Base-by-base conservation (phyloP, 2,113 vertebrate genomes). In the Syngnathus scovelli region DNA sequence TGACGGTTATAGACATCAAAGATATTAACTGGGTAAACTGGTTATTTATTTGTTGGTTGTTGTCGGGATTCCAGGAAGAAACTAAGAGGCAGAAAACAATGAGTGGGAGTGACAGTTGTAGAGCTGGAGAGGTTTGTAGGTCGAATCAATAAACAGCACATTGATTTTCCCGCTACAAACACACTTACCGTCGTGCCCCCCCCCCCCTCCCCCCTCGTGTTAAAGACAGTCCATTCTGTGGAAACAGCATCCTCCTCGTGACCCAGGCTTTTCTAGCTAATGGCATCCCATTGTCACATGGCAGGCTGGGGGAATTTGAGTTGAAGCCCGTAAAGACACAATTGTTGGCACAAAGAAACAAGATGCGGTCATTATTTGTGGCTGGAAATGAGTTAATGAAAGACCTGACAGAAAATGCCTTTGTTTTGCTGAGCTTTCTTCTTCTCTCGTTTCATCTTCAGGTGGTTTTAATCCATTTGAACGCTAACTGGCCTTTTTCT, bases 401-500 rank as follows among this genome's bases (percentile, higher is more conserved):
- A 61, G 19, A 18, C 8, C 37, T n/a, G 19, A 6, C 10, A 43
- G 19, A n/a, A 61, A n/a, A 41, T 61, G 11, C 62, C 67, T 82
- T 73, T 73, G 81, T 83, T 81, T 68, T 69, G 39, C 60, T 71
- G 77, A 82, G 77, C 64, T 74, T 61, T 74, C 75, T 65, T 60
- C 44, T 44, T 11, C 58, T 72, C 68, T 48, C 54, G 55, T 78
- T 63, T 7, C 8, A 52, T 54, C 33, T 12, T 19, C 72, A 49
- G 71, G 79, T 86, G 78, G 85, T 87, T 88, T 90, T 89, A 89
- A 90, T 89, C 89, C 84, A 62, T 81, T 68, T 82, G 82, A 72
- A 77, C 85, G 83, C 85, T 91, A 91, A 90, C 90, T 92, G 90
- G 89, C 87, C 89, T 83, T 78, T 56, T 61, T 83, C 74, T 83